Evolutionary conservation across 2,797 vertebrate species (phyloP), one percentile per base, ranked within the genome.

Genomic region (Loris lydekkerianus): DNA sequence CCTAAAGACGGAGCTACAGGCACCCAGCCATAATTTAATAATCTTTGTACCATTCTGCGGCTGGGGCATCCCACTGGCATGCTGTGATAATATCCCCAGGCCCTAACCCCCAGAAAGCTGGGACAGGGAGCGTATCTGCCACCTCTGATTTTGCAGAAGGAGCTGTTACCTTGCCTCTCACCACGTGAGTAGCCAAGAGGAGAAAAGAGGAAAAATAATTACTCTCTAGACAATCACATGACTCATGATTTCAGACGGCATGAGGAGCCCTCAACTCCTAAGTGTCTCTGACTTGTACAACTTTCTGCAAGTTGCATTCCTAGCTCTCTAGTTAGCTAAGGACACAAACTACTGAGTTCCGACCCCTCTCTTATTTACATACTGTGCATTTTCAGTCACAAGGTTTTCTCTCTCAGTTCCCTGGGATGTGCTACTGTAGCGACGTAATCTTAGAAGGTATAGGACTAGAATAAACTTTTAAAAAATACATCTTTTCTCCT

Each of bases 401-500:
- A 93, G 15, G 49, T 87, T 49, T 78, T 14, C 3, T 75, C 8
- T 20, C 56, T 73, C 27, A 92, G 17, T 92, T 93, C 13, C 46
- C 4, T 84, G 18, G 1, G 2, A 86, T 92, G 4, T 61, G 43
- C 1, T 72, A 37, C 23, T 65, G 4, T 27, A 89, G 49, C 4
- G 46, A 56, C 10, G 85, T 85, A 37, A 81, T 82, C 15, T 93
- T 84, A 90, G 40, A 96, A 18, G 60, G 11, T 29, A 13, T 20
- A 76, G 11, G 21, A 49, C 20, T 49, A 83, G 13, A 89, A 60
- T 29, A 84, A 84, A n/a, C 1, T 27, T 10, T 65, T 40, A 21
- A 1, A 53, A 15, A 29, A 29, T 72, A n/a, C 43, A n/a, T n/a
- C 17, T 84, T 63, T 90, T 56, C 61, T 43, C 14, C 56, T n/a